Conservation (phyloP, 2,888 invertebrate genomes). For the Orchestes rusci region DNA sequence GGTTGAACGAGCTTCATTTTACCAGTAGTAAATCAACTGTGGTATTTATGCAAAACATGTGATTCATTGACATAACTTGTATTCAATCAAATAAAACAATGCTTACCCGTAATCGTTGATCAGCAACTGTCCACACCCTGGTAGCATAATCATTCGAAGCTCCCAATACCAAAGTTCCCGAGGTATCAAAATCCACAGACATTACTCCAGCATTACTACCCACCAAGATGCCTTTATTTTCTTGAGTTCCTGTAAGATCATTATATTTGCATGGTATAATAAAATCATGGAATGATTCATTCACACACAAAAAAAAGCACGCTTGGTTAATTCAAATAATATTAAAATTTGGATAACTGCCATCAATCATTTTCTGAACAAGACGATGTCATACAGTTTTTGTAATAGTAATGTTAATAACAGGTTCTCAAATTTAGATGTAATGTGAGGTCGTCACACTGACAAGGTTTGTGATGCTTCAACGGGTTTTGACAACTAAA, state of each 20-base stretch:
- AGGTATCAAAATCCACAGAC: slow-evolving; percentile 92
- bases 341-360: neutral
- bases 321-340: neutral
- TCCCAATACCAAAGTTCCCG: slow-evolving; percentile 79
- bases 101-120: slow-evolving; percentile 71
- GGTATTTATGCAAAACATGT: too few species aligned
- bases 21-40: too few species aligned
- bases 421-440: too few species aligned
- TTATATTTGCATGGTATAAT: slow-evolving; percentile 1
- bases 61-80: too few species aligned
- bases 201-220: slow-evolving; percentile 96
- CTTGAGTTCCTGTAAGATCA: slow-evolving; percentile 43
- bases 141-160: slow-evolving; percentile 96
- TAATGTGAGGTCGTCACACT: too few species aligned
- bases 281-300: slow-evolving; percentile 3
- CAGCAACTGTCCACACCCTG: slow-evolving; percentile 89
- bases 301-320: neutral
- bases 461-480: too few species aligned
- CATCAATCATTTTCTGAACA: too few species aligned
- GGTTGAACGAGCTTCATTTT: too few species aligned
- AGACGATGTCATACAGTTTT: too few species aligned
- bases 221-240: slow-evolving; percentile 70
- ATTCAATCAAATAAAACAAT: too few species aligned
- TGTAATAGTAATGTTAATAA: too few species aligned
- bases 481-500: too few species aligned